These are phyloP conservation scores for Malurus leucopterus DNA, from an alignment of 2,797 vertebrate species.

Conservation along the genomic window DNA sequence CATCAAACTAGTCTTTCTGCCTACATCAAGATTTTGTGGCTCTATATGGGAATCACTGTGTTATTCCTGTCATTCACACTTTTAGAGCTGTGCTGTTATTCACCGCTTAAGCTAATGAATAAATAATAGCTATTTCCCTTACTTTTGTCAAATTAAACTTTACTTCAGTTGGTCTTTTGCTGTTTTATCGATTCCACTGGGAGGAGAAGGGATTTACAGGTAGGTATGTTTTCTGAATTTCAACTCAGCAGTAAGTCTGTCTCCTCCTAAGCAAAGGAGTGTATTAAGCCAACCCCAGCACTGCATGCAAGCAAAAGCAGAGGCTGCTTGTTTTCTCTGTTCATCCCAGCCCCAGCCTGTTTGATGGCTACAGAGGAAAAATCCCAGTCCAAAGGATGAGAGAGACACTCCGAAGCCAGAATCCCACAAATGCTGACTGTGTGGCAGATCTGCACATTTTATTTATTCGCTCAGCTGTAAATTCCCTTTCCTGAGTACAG, in stretches of 20 bases:
- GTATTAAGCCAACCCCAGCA: not conserved
- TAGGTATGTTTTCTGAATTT: not conserved
- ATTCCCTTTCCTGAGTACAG: not conserved
- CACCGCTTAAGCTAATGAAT: not conserved
- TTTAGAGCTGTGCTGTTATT: not conserved
- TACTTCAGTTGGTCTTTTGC: not conserved
- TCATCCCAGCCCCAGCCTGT: not conserved
- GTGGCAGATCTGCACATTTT: not conserved
- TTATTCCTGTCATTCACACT: not conserved
- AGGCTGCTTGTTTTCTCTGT: not conserved
- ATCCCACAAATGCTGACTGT: not conserved
- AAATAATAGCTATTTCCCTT: not conserved
- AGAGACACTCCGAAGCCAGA: not conserved
- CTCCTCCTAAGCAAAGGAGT: not conserved
- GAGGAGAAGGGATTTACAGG: not conserved
- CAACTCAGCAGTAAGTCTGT: not conserved
- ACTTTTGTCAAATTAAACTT: slow-evolving; percentile 5
- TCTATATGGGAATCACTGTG: not conserved
- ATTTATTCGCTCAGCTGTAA: not conserved
- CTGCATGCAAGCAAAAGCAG: not conserved
- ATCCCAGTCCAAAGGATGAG: not conserved
- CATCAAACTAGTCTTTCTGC: not conserved
- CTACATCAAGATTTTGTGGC: not conserved
- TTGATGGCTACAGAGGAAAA: not conserved
- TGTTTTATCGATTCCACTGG: not conserved